Evolutionary conservation across 2,113 vertebrate genomes (phyloP).

Genomic region (Agelaius tricolor): DNA sequence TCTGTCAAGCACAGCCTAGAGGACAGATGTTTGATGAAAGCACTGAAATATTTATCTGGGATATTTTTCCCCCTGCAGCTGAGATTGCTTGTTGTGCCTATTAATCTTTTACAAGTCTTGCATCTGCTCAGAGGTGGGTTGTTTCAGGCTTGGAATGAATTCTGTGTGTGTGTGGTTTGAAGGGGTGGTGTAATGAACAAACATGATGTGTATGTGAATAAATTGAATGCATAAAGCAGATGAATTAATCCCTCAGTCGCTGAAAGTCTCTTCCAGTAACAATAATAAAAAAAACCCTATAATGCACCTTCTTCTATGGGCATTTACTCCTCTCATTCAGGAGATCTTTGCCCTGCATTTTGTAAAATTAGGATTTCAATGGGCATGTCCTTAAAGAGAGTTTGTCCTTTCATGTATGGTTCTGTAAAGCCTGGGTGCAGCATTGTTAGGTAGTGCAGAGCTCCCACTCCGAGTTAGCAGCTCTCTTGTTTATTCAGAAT

Average conservation of each 20-base stretch:
- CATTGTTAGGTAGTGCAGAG: not conserved
- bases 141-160: not conserved
- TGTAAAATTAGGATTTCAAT: not conserved
- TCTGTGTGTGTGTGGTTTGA: not conserved
- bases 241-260: not conserved
- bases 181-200: not conserved
- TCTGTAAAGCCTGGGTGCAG: not conserved
- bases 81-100: constrained; percentile 54
- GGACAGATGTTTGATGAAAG: constrained; percentile 67
- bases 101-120: constrained; percentile 63
- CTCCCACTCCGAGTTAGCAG: not conserved
- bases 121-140: constrained; percentile 52
- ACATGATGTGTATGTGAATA: not conserved
- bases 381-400: not conserved
- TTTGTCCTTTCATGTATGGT: not conserved
- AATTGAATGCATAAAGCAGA: not conserved
- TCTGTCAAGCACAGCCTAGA: not conserved
- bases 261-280: not conserved
- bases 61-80: constrained; percentile 42
- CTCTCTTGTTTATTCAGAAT: not conserved
- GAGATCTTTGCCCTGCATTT: not conserved
- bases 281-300: not conserved
- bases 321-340: not conserved
- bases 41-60: constrained; percentile 56
- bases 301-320: not conserved